Base-by-base conservation (phyloP, 2,113 vertebrate genomes). In the Gymnarchus niloticus region DNA sequence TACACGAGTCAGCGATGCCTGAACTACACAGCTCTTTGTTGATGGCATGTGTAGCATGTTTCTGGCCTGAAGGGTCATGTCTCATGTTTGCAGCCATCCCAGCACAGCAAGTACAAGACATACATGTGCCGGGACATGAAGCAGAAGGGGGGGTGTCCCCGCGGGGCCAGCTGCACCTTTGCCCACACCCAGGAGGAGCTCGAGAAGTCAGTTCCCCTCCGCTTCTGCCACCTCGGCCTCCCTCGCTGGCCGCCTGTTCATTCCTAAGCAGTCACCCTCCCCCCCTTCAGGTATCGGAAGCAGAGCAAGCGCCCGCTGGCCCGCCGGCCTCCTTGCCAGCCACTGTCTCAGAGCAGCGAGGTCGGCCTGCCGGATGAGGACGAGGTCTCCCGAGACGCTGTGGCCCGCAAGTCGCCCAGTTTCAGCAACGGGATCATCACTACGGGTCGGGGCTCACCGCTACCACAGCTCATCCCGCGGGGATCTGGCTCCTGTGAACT, bases 51-150 rank as follows among this genome's bases (percentile, higher is more conserved):
- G 8, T 28, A 65, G 52, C 25, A 19, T 85, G 14, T 54, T 14
- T 25, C 9, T 37, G 78, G 8, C 9, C n/a, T 52, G 0, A 69
- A 2, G 69, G 3, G 48, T 1, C 0, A 3, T 0, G 73, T 33
- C 59, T 65, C 88, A 56, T 88, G 19, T 0, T 87, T 87, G 87
- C 89, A 99, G 97, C 97, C 97, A 89, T 97, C 97, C 83, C 98
- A 99, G 92, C 97, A 99, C 92, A 99, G 98, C 95, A 99, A 99
- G 89, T 99, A 99, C 88, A 99, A 99, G 93, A 99, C 98, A 0
- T 99, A 99, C 88, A 99, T 99, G 98, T 99, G 98, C 90, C 94
- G 98, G 76, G 98, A 99, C 91, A 98, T 99, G 97, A 99, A 99
- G 90, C 98, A 99, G 91, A 97, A 98, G 90, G 98, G 98, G 88